Base-by-base conservation (phyloP, 2,888 invertebrate genomes). In the Frankliniella intonsa region DNA sequence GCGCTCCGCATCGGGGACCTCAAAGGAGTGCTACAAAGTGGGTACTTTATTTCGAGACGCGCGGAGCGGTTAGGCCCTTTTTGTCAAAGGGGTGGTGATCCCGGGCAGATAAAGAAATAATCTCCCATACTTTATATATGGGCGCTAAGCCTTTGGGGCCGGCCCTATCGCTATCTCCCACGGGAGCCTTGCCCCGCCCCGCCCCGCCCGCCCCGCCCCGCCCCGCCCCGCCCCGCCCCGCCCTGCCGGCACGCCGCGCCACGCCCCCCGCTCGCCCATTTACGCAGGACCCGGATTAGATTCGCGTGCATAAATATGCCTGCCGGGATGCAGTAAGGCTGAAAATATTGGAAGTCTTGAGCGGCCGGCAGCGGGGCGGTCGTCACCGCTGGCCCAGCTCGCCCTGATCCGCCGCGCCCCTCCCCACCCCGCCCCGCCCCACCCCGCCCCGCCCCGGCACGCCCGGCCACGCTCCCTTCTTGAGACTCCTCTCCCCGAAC, bases 121-220 rank as follows among this genome's bases (percentile, higher is more conserved):
- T 62, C 62, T 17, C 62, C 62, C 62, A 62, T 62, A 62, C n/a
- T 62, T 62, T 62, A 62, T 62, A n/a, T 62, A 62, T 62, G 19
- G 14, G 62, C 62, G 62, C 14, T n/a, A 17, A 17, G 62, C 62
- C 62, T n/a, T 62, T 38, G 38, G 38, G 38, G 38, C 38, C 38
- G 38, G 38, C 38, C 38, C 38, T 38, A 38, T 38, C 38, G 38
- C 38, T 12, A 12, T 12, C 17, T 12, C 55, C 55, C 19, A 55
- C 14, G 17, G 55, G 55, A 10, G 14, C 17, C 55, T 55, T 14
- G 14, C 19, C 55, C 55, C 55, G 55, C 19, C 55, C 55, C 55
- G 55, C 17, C 55, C 55, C 14, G 55, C 17, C 55, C 55, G 55
- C 17, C 55, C 55, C 55, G 8, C 55, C 55, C 55, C 55, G 55